Evolutionary conservation across 2,797 vertebrate species (phyloP).

Genomic region (Glossophaga mutica): DNA sequence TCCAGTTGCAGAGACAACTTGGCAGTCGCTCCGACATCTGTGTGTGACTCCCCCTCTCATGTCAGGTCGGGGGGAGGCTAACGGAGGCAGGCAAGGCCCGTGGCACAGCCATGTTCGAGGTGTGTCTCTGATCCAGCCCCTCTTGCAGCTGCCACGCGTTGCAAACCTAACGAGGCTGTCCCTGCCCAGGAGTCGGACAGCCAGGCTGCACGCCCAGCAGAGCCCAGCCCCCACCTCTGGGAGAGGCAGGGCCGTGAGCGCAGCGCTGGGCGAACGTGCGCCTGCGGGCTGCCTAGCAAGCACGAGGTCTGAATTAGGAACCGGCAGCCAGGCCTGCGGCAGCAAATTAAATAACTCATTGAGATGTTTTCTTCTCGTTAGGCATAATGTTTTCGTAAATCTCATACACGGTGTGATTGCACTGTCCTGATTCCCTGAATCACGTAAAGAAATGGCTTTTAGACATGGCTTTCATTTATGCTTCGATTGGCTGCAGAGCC

Average conservation of each 20-base stretch:
- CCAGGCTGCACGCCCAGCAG: rapidly evolving
- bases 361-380: constrained; percentile 44
- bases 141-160: background rate
- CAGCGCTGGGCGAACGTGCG: rapidly evolving
- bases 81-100: too few species aligned
- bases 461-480: constrained; percentile 33
- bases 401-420: constrained; percentile 6
- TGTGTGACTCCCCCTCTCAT: constrained; percentile 27
- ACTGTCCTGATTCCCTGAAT: constrained; percentile 46
- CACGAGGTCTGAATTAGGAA: background rate
- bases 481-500: constrained; percentile 51
- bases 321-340: background rate
- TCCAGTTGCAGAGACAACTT: background rate
- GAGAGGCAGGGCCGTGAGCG: background rate
- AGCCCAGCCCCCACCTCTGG: background rate
- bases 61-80: constrained; percentile 28
- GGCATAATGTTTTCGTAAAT: constrained; percentile 59
- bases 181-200: background rate
- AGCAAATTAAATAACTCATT: constrained; percentile 42
- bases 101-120: background rate
- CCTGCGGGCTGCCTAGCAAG: background rate
- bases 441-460: constrained; percentile 45
- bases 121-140: background rate
- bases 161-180: background rate
- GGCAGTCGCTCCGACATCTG: constrained; percentile 49